Percentiles rank a stretch among this genome's conserved stretches.
phyloP scores from a whole-genome alignment of 2,113 vertebrate genomes.

The Amphiprion percula region DNA sequence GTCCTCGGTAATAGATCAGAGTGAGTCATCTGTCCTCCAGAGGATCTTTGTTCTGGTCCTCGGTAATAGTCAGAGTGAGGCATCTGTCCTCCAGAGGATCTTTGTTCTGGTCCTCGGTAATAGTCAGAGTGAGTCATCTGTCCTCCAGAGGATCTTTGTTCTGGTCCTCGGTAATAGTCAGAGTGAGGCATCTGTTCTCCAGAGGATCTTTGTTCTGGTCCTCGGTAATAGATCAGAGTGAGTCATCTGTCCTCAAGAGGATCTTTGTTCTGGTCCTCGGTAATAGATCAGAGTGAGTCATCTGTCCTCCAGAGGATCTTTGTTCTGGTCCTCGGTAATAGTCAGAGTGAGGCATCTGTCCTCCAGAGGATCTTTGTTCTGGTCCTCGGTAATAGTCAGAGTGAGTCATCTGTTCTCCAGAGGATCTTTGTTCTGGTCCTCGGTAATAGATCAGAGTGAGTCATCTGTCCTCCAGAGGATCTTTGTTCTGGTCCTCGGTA shows the following conservation, averaged over 20 bases:
- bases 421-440: background rate
- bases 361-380: constrained; percentile 5
- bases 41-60: constrained; percentile 22
- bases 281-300: background rate
- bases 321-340: background rate
- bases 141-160: background rate
- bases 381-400: background rate
- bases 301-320: background rate
- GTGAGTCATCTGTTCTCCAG: background rate
- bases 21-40: background rate
- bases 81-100: background rate
- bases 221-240: background rate
- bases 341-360: background rate
- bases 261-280: constrained; percentile 14
- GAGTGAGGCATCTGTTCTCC: background rate
- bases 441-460: background rate
- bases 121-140: background rate
- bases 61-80: background rate
- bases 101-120: background rate
- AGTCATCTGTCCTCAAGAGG: background rate
- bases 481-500: background rate
- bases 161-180: background rate
- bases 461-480: background rate
- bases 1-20: background rate
- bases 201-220: background rate